Percentiles rank a stretch among this genome's conserved stretches.
phyloP scores from a whole-genome alignment of 2,113 vertebrate species.

The Prinia subflava region DNA sequence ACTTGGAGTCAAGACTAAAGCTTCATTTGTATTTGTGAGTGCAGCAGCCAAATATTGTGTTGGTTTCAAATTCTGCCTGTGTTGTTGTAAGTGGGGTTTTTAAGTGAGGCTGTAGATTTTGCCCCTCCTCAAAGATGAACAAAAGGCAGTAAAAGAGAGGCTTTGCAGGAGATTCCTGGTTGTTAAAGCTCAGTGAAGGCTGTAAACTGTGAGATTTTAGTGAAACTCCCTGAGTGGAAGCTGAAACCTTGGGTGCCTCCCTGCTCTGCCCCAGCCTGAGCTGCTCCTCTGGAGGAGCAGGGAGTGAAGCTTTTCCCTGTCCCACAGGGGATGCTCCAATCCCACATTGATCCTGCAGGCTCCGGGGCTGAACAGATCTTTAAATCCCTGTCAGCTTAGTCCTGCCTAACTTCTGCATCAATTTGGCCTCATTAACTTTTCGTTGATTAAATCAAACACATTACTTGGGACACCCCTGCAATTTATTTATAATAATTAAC shows the following conservation, averaged over 20 bases:
- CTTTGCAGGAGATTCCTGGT: background rate
- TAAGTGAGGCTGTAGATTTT: background rate
- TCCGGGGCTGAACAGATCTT: background rate
- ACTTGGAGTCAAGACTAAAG: background rate
- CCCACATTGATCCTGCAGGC: background rate
- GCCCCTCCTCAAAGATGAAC: background rate
- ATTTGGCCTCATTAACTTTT: slow-evolving; percentile 33
- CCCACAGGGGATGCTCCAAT: background rate
- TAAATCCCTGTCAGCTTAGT: slow-evolving; percentile 15
- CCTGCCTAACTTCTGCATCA: background rate
- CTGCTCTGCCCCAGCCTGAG: background rate
- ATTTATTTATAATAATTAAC: slow-evolving; percentile 22
- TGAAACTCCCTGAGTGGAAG: background rate
- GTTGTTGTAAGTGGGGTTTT: background rate
- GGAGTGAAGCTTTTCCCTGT: background rate
- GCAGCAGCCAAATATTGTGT: background rate
- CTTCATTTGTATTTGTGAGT: background rate
- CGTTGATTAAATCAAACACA: slow-evolving; percentile 19
- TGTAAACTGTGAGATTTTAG: background rate
- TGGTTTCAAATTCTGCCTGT: background rate
- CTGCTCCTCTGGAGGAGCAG: background rate
- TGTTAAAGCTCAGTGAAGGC: background rate
- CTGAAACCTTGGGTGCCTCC: background rate
- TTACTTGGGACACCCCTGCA: background rate
- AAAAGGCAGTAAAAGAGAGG: background rate